These are phyloP conservation scores for Pecten maximus DNA, from an alignment of 2,888 invertebrate genomes.

Conservation along the genomic window DNA sequence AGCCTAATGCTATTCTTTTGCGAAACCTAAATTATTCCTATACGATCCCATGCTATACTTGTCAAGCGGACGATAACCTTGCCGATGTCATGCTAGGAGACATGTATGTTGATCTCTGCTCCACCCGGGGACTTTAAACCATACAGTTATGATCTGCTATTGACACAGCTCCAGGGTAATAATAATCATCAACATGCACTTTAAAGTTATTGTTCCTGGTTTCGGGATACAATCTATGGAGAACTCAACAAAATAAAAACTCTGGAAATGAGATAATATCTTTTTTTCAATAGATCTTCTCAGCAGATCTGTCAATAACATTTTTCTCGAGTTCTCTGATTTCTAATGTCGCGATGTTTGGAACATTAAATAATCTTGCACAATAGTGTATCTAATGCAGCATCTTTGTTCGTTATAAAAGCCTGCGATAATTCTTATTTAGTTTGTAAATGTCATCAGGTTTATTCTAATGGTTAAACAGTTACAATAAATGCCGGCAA, in stretches of 20 bases:
- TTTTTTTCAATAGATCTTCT: background rate
- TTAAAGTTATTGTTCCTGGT: background rate
- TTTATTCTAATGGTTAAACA: conserved; percentile 1
- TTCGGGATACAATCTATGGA: background rate
- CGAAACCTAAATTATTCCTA: no score
- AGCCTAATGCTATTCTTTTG: no score
- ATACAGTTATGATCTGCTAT: background rate
- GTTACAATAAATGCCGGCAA: background rate
- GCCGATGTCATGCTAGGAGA: no score
- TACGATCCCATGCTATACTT: no score
- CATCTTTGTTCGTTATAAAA: background rate
- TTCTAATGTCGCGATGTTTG: background rate
- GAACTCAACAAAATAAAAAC: background rate
- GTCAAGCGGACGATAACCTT: no score
- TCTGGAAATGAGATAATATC: background rate
- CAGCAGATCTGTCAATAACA: background rate
- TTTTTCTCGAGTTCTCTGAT: background rate
- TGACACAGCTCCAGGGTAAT: background rate
- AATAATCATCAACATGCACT: background rate
- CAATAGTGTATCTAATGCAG: background rate
- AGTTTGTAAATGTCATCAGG: conserved; percentile 9
- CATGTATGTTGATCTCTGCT: no score
- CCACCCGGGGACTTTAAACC: no score
- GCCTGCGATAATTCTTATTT: background rate
- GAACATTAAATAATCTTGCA: background rate